Evolutionary conservation across 2,113 vertebrate genomes (phyloP), one percentile per base, ranked within the genome.

Genomic region (Channa maculata): DNA sequence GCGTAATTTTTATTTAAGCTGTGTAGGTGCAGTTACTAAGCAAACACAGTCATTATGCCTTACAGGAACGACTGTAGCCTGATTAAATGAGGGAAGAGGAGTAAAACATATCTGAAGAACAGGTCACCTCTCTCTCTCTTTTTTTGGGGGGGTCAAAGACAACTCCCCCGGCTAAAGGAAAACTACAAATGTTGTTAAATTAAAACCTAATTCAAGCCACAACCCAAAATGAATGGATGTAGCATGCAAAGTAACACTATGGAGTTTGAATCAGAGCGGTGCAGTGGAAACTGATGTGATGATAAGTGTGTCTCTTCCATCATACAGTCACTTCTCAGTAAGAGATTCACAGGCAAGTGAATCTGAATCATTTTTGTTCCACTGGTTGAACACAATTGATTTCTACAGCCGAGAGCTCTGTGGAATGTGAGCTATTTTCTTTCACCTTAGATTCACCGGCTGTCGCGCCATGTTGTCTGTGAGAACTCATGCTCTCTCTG

Each of bases 361-460:
- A 24, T 24, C 5, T n/a, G 37, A 63, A 60, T 37, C 54, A 10
- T 33, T 41, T 39, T 24, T 3, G 3, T 3, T 41, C 44, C 33
- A 11, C 73, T 37, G 14, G 7, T 51, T 74, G 34, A 60, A 45
- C 51, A 43, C 38, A 57, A 53, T 2, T 1, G 51, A 45, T 54
- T 15, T 6, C 24, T 45, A 34, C 66, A 78, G 49, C 34, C 4
- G 6, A 65, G 36, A 46, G 12, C 39, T 45, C 6, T 52, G 10
- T 73, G 79, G 75, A 88, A 92, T 86, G 62, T 62, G 41, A 88
- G 71, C 54, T 80, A 77, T 82, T 82, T 55, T 36, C 48, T 74
- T 64, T 84, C 83, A 87, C 83, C 78, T 69, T 68, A 65, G 69
- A 74, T 61, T 87, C 83, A 88, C 85, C 84, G 78, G 75, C 37